A percentile compares a stretch with the other conserved stretches of the same genome.
phyloP scores from a whole-genome alignment of 2,888 invertebrate species.

The Cyrtodaria siliqua region DNA sequence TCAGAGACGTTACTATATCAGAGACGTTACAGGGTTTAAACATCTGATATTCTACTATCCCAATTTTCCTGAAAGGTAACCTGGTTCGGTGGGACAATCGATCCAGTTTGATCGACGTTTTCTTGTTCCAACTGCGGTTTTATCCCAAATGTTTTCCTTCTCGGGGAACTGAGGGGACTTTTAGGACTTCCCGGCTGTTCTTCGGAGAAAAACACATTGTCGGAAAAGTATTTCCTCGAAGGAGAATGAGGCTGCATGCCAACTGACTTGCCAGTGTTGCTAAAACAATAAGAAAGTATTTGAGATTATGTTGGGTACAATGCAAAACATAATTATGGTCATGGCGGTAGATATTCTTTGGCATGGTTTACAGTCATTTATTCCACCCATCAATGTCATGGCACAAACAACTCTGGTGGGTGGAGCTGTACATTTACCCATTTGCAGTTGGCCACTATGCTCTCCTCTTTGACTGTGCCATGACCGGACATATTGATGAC shows the following conservation, averaged over 20 bases:
- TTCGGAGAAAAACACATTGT: slow-evolving; percentile 29
- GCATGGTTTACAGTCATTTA: no score
- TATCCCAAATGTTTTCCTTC: slow-evolving; percentile 46
- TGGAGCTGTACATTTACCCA: no score
- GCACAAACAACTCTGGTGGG: background rate
- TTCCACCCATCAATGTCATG: no score
- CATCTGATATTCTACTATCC: background rate
- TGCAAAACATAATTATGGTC: background rate
- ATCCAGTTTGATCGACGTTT: slow-evolving; percentile 37
- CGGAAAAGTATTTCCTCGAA: slow-evolving; percentile 32
- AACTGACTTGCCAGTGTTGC: slow-evolving; percentile 41
- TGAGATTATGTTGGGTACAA: background rate
- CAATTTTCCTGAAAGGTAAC: background rate
- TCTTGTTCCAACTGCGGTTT: slow-evolving; percentile 56
- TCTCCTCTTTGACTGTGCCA: background rate
- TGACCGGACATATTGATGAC: no score
- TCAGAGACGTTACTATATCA: no score
- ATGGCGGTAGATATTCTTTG: no score
- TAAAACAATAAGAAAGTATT: slow-evolving; percentile 8
- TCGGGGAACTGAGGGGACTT: slow-evolving; percentile 54
- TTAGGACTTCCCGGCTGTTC: slow-evolving; percentile 15
- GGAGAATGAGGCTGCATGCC: slow-evolving; percentile 29
- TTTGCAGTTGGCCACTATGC: background rate
- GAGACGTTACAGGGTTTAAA: background rate
- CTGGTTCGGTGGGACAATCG: slow-evolving; percentile 24